Evolutionary conservation across 2,888 invertebrate genomes (phyloP).

Genomic region (Lasius fuliginosus): DNA sequence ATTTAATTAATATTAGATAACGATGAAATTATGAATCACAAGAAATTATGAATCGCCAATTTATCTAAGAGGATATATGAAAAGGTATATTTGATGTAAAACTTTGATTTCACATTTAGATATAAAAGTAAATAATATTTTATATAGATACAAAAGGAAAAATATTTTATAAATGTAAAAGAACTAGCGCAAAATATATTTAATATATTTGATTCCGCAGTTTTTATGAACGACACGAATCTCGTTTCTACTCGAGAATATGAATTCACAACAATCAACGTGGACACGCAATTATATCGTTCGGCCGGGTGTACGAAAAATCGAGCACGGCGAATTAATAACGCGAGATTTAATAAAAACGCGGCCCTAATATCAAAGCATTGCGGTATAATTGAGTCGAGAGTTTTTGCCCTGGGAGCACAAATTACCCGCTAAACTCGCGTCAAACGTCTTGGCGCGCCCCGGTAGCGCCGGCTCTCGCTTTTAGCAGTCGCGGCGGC

Average conservation of each 20-base stretch:
- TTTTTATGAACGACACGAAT: slow-evolving; percentile 12
- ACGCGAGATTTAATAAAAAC: slow-evolving; percentile 60
- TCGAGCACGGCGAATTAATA: slow-evolving; percentile 53
- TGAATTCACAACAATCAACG: slow-evolving; percentile 35
- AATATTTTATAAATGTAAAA: background rate
- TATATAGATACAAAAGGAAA: background rate
- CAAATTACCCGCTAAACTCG: slow-evolving; percentile 65
- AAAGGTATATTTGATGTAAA: background rate
- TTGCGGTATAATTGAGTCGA: slow-evolving; percentile 61
- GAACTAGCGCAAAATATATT: background rate
- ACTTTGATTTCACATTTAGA: background rate
- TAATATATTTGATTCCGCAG: slow-evolving; percentile 9
- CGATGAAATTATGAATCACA: background rate
- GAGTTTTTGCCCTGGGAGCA: slow-evolving; percentile 61
- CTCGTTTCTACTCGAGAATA: background rate
- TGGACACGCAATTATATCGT: slow-evolving; percentile 44
- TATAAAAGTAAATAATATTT: background rate
- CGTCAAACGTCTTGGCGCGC: slow-evolving; percentile 63
- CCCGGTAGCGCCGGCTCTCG: slow-evolving; percentile 47
- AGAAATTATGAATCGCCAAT: background rate
- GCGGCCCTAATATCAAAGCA: slow-evolving; percentile 56
- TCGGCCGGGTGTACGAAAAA: slow-evolving; percentile 47
- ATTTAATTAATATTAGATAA: background rate
- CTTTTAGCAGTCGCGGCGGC: slow-evolving; percentile 51
- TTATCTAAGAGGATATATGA: background rate